Percentiles rank a stretch among this genome's conserved stretches.
Evolutionary conservation across 2,888 invertebrate species (phyloP).

Genomic region (Oxycera nigricornis): DNA sequence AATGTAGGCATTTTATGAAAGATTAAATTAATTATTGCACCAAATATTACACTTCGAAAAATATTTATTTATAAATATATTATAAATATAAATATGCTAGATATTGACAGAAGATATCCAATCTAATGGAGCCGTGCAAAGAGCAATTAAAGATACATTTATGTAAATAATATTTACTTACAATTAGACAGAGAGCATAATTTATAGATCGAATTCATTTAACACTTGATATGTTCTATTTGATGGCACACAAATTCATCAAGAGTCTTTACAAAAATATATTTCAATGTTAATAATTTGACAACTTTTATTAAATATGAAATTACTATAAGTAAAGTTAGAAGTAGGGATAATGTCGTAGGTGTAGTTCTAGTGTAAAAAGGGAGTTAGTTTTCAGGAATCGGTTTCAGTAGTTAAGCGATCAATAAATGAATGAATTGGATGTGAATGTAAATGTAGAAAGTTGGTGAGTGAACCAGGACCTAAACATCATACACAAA

Average conservation of each 20-base stretch:
- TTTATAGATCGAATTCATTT: too few species aligned
- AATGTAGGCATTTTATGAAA: background rate
- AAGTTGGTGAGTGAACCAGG: too few species aligned
- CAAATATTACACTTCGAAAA: too few species aligned
- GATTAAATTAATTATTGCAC: background rate
- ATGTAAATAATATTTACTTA: background rate
- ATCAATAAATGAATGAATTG: too few species aligned
- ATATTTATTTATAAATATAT: too few species aligned
- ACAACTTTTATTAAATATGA: background rate
- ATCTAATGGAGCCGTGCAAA: too few species aligned
- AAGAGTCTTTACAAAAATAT: background rate
- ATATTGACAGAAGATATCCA: too few species aligned
- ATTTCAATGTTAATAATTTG: slow-evolving; percentile 28
- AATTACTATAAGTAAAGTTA: background rate
- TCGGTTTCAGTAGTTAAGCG: slow-evolving; percentile 26
- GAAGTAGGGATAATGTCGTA: background rate
- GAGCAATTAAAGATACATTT: background rate
- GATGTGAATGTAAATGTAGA: too few species aligned
- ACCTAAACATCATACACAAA: too few species aligned
- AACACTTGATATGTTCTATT: background rate
- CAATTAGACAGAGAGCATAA: background rate
- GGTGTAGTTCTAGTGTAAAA: background rate
- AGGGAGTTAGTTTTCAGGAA: slow-evolving; percentile 25
- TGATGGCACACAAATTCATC: background rate
- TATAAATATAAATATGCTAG: too few species aligned